These are phyloP conservation scores for Peribatodes rhomboidaria DNA, from an alignment of 2,888 invertebrate species.

Conservation along the genomic window DNA sequence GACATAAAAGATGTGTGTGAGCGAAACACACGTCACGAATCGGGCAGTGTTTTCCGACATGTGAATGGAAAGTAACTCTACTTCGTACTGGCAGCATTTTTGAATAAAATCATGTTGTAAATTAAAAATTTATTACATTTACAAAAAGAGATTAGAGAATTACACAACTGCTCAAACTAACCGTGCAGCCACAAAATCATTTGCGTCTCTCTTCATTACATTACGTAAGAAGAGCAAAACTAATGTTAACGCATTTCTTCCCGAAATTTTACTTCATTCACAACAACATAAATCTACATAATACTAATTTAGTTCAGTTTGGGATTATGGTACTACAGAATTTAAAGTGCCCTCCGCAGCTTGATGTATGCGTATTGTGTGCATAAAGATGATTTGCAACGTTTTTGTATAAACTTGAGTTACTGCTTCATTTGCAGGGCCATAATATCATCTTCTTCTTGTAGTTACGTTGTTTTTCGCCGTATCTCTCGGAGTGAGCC, in stretches of 20 bases:
- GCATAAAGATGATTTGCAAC: background rate
- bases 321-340: too few species aligned
- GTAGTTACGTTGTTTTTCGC: conserved; percentile 66
- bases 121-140: too few species aligned
- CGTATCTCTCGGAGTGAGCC: conserved; percentile 61
- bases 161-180: too few species aligned
- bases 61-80: conserved; percentile 2
- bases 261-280: too few species aligned
- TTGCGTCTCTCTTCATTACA: too few species aligned
- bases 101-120: background rate
- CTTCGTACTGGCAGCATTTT: background rate
- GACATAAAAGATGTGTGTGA: conserved; percentile 43
- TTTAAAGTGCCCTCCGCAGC: too few species aligned
- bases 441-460: conserved; percentile 25
- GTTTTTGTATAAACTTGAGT: conserved; percentile 13
- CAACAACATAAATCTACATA: too few species aligned
- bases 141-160: too few species aligned
- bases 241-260: too few species aligned
- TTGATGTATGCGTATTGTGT: background rate
- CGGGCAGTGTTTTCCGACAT: conserved; percentile 51
- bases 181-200: too few species aligned
- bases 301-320: too few species aligned
- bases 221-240: too few species aligned
- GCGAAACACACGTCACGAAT: conserved; percentile 49
- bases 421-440: conserved; percentile 12